phyloP scores from a whole-genome alignment of 1,140 invertebrate species.

The Leguminivora glycinivorella region DNA sequence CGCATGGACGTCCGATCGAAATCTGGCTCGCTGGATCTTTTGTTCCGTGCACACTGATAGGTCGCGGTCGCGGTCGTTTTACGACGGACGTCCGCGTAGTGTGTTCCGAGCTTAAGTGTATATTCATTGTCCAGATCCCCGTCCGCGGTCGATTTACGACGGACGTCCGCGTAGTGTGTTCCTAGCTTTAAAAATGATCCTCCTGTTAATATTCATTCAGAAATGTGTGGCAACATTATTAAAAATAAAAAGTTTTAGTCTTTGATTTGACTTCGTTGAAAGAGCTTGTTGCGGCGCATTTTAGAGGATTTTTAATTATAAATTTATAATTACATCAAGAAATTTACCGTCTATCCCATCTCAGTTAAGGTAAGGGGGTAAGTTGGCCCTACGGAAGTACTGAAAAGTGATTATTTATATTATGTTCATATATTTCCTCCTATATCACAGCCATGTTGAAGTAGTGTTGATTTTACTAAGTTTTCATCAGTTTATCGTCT shows the following conservation, averaged over 20 bases:
- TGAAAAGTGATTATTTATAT: constrained; percentile 78
- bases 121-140: too few species aligned
- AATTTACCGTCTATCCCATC: constrained; percentile 70
- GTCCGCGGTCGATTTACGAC: too few species aligned
- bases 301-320: constrained; percentile 63
- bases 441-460: constrained; percentile 78
- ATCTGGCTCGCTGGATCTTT: too few species aligned
- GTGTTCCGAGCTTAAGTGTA: too few species aligned
- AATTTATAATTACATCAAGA: constrained; percentile 68
- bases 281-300: constrained; percentile 67
- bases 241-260: constrained; percentile 33
- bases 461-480: constrained; percentile 78
- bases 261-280: constrained; percentile 53
- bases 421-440: constrained; percentile 76
- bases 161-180: too few species aligned
- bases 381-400: constrained; percentile 71
- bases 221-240: background rate
- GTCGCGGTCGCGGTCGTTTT: too few species aligned
- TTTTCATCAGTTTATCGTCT: constrained; percentile 74
- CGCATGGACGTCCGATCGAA: too few species aligned
- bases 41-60: too few species aligned
- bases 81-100: too few species aligned
- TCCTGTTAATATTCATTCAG: background rate
- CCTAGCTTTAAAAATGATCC: background rate
- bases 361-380: constrained; percentile 77